Evolutionary conservation across 2,113 vertebrate genomes (phyloP), one percentile per base, ranked within the genome.

Genomic region (Labrus mixtus): DNA sequence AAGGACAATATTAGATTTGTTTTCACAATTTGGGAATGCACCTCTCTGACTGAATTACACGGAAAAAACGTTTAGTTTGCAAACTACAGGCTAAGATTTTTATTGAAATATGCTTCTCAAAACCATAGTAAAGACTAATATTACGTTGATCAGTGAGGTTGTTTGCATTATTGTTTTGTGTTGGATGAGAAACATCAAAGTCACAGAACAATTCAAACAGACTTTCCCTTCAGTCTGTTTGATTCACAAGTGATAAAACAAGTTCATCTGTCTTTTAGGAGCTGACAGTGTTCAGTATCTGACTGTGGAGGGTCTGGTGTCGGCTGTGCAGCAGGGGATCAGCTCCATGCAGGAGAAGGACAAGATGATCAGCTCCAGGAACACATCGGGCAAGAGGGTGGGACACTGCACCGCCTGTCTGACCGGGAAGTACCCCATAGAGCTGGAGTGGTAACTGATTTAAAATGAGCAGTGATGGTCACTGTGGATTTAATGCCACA

Each of bases 391-490:
- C 13, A 54, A 78, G 83, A 83, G 93, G 91, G 85, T 89, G 0
- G 95, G 97, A 20, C 97, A 99, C 56, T 99, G 98, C 90, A 99
- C 93, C 4, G 98, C 98, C 0, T 99, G 98, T 70, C 96, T 99
- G 62, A 98, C 97, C 1, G 98, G 98, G 72, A 94, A 97, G 65
- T 99, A 99, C 50, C 98, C 98, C 0, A 96, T 99, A 11, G 96
- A 98, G 74, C 90, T 99, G 9, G 97, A 99, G 39, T 99, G 98
- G 98, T 98, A 93, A 95, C 41, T 7, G 33, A 1, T 22, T 39
- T 10, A 54, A 1, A 6, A 0, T 8, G 13, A 13, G 10, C 13
- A 17, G 20, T 0, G 0, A 46, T n/a, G 10, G 29, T 5, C 20
- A 3, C 10, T 22, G 19, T 63, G 23, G 45, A 37, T 29, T 62